Base-by-base conservation (phyloP, 2,113 vertebrate species). In the Eurypyga helias region DNA sequence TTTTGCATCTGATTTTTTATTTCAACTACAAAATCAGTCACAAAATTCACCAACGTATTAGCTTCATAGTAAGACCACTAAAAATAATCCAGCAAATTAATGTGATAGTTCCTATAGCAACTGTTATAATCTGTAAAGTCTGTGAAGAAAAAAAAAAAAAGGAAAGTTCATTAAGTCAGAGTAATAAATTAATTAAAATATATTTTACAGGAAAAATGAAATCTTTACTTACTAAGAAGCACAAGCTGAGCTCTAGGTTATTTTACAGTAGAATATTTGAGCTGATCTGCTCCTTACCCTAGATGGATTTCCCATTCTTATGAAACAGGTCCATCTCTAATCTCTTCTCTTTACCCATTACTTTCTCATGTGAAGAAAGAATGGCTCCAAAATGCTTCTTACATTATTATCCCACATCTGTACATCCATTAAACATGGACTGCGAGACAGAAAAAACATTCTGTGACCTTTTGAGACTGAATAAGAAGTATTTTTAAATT, bases 401-500 rank as follows among this genome's bases (percentile, higher is more conserved):
- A 80, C 31, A 55, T 91, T 83, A 91, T 51, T 77, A 82, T 62
- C 31, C 23, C 65, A 96, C 61, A 85, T 71, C 54, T 93, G 51
- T 55, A 70, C 15, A 77, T 86, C 71, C 96, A 93, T 87, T 95
- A 98, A 97, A 72, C 58, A 95, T 28, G 54, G 83, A 81, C 62
- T 89, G 57, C 78, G 64, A 96, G 76, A 51, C 87, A 97, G 92
- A 86, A 96, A 97, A 98, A 96, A 70, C 41, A 96, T 49, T 95
- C 34, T 92, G 70, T 94, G 85, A 96, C 48, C 25, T 60, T 76
- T 95, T 93, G 72, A 80, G 36, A 86, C 20, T 49, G 89, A 96
- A 95, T 93, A 96, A 95, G 96, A 96, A 93, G 52, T 75, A 96
- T 79, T 92, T 97, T 93, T 95, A 73, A 94, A 92, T 33, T 84